phyloP scores from a whole-genome alignment of 2,888 invertebrate genomes.

The Scaptomyza caliginosa region DNA sequence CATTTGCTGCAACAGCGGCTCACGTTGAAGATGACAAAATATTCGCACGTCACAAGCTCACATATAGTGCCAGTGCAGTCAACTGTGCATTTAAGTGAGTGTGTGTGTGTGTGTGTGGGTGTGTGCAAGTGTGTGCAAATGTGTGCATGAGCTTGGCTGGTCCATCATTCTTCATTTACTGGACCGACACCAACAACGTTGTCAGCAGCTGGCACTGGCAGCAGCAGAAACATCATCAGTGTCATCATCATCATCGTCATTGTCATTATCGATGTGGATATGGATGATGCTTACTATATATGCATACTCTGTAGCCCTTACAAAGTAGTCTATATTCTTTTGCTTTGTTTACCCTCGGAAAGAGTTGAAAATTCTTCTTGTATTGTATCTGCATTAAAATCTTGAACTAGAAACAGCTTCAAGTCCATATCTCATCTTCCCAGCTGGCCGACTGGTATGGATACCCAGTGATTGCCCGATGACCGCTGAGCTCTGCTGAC shows the following conservation, averaged over 20 bases:
- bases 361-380: no score
- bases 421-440: background rate
- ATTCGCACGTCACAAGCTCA: conserved; percentile 33
- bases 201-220: conserved; percentile 68
- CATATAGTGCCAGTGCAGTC: conserved; percentile 26
- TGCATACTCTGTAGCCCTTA: background rate
- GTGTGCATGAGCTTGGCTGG: conserved; percentile 36
- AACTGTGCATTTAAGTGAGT: conserved; percentile 14
- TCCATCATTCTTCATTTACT: conserved; percentile 80
- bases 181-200: conserved; percentile 67
- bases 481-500: background rate
- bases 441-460: background rate
- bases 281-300: conserved; percentile 35
- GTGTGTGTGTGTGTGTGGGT: conserved; percentile 6
- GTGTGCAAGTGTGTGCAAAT: conserved; percentile 15
- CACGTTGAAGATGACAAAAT: conserved; percentile 72
- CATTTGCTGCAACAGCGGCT: conserved; percentile 52
- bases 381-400: no score
- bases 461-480: conserved; percentile 15
- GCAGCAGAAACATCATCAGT: conserved; percentile 31
- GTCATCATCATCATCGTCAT: conserved; percentile 18
- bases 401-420: background rate
- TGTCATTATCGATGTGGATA: conserved; percentile 55
- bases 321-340: no score
- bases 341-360: no score